Evolutionary conservation across 2,113 vertebrate species (phyloP).

Genomic region (Archilochus colubris): DNA sequence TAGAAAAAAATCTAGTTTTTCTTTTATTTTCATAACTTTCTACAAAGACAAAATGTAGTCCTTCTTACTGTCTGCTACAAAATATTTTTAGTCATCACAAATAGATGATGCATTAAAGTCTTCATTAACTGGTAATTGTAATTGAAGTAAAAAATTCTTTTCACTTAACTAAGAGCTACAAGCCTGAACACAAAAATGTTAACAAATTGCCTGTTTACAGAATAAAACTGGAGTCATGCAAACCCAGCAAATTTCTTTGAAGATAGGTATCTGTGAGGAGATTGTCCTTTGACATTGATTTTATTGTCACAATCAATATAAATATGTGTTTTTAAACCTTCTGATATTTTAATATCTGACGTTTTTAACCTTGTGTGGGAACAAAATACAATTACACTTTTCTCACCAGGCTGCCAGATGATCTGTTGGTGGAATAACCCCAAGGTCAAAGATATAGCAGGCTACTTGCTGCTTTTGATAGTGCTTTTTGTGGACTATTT

Average conservation of each 20-base stretch:
- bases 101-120: neutral
- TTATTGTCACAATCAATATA: neutral
- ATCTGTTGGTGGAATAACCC: conserved; percentile 23
- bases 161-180: neutral
- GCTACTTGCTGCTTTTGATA: conserved; percentile 13
- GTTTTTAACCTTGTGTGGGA: neutral
- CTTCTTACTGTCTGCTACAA: neutral
- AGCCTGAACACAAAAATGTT: neutral
- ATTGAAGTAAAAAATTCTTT: neutral
- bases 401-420: conserved; percentile 4
- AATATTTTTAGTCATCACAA: neutral
- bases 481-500: conserved; percentile 34
- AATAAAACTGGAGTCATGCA: neutral
- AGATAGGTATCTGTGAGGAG: neutral
- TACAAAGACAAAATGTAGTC: neutral
- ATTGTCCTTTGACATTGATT: neutral
- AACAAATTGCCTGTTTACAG: neutral
- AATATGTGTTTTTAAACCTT: neutral
- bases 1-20: neutral
- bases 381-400: conserved; percentile 15
- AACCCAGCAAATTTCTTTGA: neutral
- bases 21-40: neutral
- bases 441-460: conserved; percentile 5
- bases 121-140: neutral
- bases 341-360: neutral